A percentile compares a stretch with the other conserved stretches of the same genome.
phyloP scores from a whole-genome alignment of 2,113 vertebrate genomes.

The Cynopterus brachyotis region DNA sequence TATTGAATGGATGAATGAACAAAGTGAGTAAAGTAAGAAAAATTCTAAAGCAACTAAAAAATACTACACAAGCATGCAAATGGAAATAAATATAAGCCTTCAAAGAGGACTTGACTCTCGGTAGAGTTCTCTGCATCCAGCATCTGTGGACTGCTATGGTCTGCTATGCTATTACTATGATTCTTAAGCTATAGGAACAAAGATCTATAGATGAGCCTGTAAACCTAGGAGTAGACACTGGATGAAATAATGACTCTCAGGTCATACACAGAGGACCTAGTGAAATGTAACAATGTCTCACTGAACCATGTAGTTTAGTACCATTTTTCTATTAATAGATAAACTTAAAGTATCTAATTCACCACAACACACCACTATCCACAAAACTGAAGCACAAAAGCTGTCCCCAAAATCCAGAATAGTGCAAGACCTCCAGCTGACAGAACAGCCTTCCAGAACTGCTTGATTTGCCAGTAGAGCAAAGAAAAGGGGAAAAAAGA shows the following conservation, averaged over 20 bases:
- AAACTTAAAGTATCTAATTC: constrained; percentile 42
- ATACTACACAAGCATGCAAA: background rate
- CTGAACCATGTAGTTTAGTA: background rate
- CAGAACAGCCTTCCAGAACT: constrained; percentile 51
- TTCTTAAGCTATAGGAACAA: background rate
- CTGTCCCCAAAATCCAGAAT: background rate
- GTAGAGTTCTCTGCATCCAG: background rate
- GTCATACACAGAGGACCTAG: background rate
- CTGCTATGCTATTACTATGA: background rate
- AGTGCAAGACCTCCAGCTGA: constrained; percentile 57
- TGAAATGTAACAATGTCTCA: background rate
- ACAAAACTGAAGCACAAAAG: constrained; percentile 50
- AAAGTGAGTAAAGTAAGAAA: background rate
- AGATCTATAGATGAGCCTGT: background rate
- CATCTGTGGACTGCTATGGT: background rate
- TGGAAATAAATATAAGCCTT: background rate
- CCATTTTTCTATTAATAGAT: constrained; percentile 40
- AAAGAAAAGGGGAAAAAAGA: background rate
- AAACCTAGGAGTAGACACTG: background rate
- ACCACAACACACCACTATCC: background rate
- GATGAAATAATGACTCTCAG: background rate
- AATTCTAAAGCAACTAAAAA: background rate
- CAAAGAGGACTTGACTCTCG: background rate
- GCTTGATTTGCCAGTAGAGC: constrained; percentile 25
- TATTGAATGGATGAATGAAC: background rate